Base-by-base conservation (phyloP, 2,888 invertebrate genomes). In the Drosophila demipolita region DNA sequence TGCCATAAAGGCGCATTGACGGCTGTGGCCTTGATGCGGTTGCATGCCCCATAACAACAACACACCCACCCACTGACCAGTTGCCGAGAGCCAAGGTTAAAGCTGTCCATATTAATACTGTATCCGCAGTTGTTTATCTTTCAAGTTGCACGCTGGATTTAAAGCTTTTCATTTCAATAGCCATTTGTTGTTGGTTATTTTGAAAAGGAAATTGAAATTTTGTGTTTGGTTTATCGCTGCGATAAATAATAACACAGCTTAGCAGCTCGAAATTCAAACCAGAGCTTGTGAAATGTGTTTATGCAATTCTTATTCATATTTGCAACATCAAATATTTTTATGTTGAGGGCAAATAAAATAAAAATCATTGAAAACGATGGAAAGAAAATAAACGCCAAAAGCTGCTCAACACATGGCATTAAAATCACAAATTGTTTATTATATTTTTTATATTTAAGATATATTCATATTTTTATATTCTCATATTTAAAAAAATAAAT, bases 31-130 rank as follows among this genome's bases (percentile, higher is more conserved):
- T 78, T 82, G 79, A 74, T 82, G 79, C 65, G 70, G 77, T 73
- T 76, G 58, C 67, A 60, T 55, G 66, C 78, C 45, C 35, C 62
- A 60, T 36, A 60, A 9, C 54, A 48, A 20, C 2, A 17, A 15
- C 42, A 36, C 26, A 26, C 32, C 49, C 29, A 5, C 4, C 33
- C 40, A 20, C n/a, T 55, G 50, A 26, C 23, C 58, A 64, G 17
- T 40, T 26, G 15, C 36, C 52, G 17, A 38, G 40, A 71, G 78
- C 82, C 78, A 82, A 88, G 86, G 86, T 86, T 89, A 90, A 89
- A 90, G 84, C 74, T 79, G 72, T 72, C 72, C 72, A 86, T 90
- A 86, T 88, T 81, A 86, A 86, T 86, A 88, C 74, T 73, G 65
- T 66, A 62, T 69, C 69, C 75, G 63, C 40, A 66, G 70, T 78